Conservation (phyloP, 2,113 vertebrate genomes). For the Turdus rufiventris region DNA sequence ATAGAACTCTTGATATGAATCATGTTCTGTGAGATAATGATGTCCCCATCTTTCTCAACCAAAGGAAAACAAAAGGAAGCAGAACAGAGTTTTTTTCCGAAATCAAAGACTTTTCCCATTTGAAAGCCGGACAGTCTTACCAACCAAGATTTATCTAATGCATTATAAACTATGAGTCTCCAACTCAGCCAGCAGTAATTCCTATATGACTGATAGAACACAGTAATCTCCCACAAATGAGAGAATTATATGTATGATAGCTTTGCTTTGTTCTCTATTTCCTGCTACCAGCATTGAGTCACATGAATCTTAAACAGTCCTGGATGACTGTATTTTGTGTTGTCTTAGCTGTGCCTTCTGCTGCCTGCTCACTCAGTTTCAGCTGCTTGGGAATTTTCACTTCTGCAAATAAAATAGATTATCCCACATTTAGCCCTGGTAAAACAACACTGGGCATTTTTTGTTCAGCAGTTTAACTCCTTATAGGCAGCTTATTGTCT, state of each 20-base stretch:
- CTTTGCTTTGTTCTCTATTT: not conserved
- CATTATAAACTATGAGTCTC: not conserved
- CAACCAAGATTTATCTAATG: not conserved
- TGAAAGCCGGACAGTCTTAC: not conserved
- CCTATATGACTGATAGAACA: not conserved
- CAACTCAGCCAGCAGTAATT: not conserved
- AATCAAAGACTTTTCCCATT: not conserved
- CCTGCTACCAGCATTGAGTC: not conserved
- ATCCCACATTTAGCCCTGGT: not conserved
- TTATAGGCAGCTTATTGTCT: not conserved
- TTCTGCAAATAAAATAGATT: not conserved
- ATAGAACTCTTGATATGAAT: not conserved
- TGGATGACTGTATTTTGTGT: not conserved
- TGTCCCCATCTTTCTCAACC: not conserved
- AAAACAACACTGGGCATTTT: not conserved
- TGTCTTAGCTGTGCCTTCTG: not conserved
- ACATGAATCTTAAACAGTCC: not conserved
- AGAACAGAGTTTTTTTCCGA: not conserved
- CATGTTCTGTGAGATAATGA: not conserved
- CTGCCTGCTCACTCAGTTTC: not conserved
- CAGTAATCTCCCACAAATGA: not conserved
- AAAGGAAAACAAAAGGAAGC: not conserved
- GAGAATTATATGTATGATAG: not conserved
- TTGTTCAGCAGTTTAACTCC: not conserved
- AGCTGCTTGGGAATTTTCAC: not conserved